These are phyloP conservation scores for Teleopsis dalmanni DNA, from an alignment of 1,140 invertebrate genomes.

Conservation along the genomic window DNA sequence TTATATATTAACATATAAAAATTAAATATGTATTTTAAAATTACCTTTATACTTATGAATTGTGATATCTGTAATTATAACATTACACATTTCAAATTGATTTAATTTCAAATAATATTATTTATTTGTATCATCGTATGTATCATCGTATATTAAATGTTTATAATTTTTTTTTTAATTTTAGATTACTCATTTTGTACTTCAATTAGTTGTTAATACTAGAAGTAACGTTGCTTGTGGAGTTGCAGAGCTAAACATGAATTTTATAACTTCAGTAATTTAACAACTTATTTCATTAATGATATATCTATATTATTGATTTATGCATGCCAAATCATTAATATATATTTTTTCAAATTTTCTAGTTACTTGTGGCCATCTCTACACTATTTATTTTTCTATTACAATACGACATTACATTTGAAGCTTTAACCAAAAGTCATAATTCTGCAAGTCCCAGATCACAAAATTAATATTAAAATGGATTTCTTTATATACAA, in stretches of 20 bases:
- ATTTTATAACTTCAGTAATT: slow-evolving; percentile 13
- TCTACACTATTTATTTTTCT: slow-evolving; percentile 33
- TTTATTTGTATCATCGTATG: no score
- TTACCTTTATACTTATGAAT: no score
- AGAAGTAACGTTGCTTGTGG: slow-evolving; percentile 12
- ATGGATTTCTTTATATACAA: no score
- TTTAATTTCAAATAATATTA: no score
- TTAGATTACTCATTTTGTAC: slow-evolving; percentile 9
- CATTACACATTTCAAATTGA: no score
- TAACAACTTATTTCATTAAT: no score
- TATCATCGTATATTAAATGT: no score
- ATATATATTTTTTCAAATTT: slow-evolving; percentile 7
- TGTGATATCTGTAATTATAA: no score
- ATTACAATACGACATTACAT: slow-evolving; percentile 36
- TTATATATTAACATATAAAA: background rate
- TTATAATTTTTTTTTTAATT: slow-evolving; percentile 1
- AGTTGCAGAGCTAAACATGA: slow-evolving; percentile 9
- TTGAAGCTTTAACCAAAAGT: slow-evolving; percentile 20
- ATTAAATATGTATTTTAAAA: no score
- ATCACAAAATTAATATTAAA: background rate
- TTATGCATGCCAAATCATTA: background rate
- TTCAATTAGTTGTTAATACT: slow-evolving; percentile 9
- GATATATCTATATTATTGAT: no score
- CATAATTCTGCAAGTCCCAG: background rate
- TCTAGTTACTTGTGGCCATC: slow-evolving; percentile 25